Evolutionary conservation across 2,888 invertebrate genomes (phyloP).

Genomic region (Euzophera pinguis): DNA sequence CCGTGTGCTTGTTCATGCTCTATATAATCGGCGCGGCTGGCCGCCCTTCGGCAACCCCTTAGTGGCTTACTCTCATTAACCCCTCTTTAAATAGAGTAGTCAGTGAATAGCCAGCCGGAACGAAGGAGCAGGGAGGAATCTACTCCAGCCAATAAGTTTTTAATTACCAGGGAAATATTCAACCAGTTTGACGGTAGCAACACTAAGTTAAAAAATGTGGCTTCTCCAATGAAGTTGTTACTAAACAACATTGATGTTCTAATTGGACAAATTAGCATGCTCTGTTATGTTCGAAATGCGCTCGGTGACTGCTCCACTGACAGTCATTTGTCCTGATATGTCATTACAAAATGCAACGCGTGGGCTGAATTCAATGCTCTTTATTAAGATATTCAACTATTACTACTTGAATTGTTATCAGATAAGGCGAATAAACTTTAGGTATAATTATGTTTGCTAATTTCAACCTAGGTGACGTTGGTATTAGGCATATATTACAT

Average conservation of each 20-base stretch:
- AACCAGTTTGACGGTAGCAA: not conserved
- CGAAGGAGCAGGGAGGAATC: no score
- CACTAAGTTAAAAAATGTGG: not conserved
- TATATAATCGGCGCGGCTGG: no score
- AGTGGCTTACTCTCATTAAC: no score
- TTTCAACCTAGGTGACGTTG: not conserved
- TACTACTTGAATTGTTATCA: conserved; percentile 1
- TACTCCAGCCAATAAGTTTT: no score
- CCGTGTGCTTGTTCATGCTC: no score
- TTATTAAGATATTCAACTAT: conserved; percentile 6
- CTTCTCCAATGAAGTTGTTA: conserved; percentile 14
- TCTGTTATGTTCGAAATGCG: not conserved
- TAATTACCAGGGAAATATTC: no score
- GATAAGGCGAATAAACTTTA: conserved; percentile 3
- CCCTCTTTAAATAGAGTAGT: no score
- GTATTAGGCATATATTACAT: no score
- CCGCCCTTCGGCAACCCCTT: no score
- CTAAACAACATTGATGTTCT: not conserved
- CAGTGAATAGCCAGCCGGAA: no score
- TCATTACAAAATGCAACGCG: conserved; percentile 19
- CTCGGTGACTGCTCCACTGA: conserved; percentile 17
- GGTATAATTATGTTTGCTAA: not conserved
- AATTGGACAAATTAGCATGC: not conserved
- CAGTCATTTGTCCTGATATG: conserved; percentile 21
- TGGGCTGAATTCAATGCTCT: conserved; percentile 6